phyloP scores from a whole-genome alignment of 2,888 invertebrate genomes.

The Conchocele bisecta region DNA sequence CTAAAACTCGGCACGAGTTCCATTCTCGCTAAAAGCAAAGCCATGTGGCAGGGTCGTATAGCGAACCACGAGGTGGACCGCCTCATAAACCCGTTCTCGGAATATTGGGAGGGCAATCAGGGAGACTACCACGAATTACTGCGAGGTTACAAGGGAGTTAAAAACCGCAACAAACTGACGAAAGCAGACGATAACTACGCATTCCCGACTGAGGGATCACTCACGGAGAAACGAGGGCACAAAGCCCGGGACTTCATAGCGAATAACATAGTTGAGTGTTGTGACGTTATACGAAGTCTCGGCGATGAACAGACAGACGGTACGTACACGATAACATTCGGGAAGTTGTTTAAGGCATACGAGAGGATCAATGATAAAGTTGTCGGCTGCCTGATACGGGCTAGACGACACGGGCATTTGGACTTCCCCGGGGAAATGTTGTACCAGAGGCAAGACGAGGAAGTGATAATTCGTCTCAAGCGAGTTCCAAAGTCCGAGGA shows the following conservation, averaged over 20 bases:
- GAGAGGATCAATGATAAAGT: constrained; percentile 96
- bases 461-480: constrained; percentile 92
- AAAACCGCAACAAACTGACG: constrained; percentile 45
- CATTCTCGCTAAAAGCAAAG: constrained; percentile 6
- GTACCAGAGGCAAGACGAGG: constrained; percentile 97
- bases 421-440: constrained; percentile 97
- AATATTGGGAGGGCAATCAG: constrained; percentile 41
- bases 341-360: constrained; percentile 91
- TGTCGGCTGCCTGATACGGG: constrained; percentile 95
- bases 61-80: constrained; percentile 46
- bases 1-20: constrained; percentile 6
- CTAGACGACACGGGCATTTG: constrained; percentile 94
- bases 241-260: constrained; percentile 93
- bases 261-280: constrained; percentile 95
- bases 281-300: constrained; percentile 92
- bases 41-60: constrained; percentile 30
- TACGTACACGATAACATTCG: constrained; percentile 91
- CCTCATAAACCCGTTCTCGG: constrained; percentile 55
- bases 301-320: constrained; percentile 89
- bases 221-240: constrained; percentile 93
- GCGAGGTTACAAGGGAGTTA: constrained; percentile 35
- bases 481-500: constrained; percentile 49
- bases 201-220: constrained; percentile 92
- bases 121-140: constrained; percentile 29
- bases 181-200: constrained; percentile 83